Evolutionary conservation across 2,888 invertebrate species (phyloP).

Genomic region (Drosophila atroscutellata): DNA sequence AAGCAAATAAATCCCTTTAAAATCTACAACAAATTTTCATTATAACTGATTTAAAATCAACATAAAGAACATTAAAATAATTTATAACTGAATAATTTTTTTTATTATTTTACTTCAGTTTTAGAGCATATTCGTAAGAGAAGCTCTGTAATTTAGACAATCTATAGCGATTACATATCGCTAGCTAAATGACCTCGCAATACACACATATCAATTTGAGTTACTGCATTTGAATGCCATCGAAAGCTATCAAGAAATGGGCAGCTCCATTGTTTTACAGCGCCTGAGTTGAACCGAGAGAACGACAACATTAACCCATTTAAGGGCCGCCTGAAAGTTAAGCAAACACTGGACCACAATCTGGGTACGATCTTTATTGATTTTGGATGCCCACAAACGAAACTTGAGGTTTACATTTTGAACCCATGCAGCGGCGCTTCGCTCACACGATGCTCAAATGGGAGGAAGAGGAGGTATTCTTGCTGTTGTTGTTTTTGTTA

Average conservation of each 20-base stretch:
- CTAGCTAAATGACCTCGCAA: conserved; percentile 21
- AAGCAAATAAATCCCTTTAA: not conserved
- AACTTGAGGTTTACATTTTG: conserved; percentile 35
- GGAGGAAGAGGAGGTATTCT: conserved; percentile 16
- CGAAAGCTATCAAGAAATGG: conserved; percentile 59
- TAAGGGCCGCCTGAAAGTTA: conserved; percentile 56
- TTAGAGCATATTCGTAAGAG: not conserved
- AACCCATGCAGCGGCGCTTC: conserved; percentile 58
- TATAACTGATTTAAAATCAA: not conserved
- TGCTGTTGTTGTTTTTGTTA: not conserved
- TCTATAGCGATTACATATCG: conserved; percentile 16
- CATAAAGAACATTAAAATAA: not conserved
- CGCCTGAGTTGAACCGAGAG: conserved; percentile 3
- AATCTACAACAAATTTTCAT: not conserved
- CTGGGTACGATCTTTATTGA: conserved; percentile 75
- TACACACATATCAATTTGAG: conserved; percentile 48
- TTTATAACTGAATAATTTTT: not conserved
- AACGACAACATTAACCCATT: conserved; percentile 70
- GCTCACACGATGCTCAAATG: conserved; percentile 63
- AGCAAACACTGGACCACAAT: conserved; percentile 63
- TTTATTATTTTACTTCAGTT: not conserved
- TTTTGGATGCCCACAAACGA: conserved; percentile 63
- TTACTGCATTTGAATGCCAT: conserved; percentile 61
- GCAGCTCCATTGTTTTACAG: conserved; percentile 65
- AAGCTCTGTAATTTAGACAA: not conserved